Evolutionary conservation across 2,113 vertebrate genomes (phyloP).

Genomic region (Polypterus senegalus): DNA sequence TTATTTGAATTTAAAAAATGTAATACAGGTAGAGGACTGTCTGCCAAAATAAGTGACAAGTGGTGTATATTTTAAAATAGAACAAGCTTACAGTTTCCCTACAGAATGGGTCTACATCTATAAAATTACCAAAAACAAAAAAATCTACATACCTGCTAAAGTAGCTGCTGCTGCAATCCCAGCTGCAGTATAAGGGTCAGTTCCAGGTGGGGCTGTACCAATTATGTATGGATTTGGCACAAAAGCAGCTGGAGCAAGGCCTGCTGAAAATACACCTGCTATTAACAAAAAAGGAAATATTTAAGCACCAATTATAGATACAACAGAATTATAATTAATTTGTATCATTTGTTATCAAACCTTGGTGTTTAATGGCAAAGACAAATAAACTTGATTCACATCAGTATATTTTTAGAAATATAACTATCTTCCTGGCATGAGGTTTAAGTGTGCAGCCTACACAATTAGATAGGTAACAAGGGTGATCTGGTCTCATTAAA

Average conservation of each 20-base stretch:
- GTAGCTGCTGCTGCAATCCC: slow-evolving; percentile 87
- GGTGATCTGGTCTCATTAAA: too few species aligned
- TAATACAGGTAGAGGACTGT: too few species aligned
- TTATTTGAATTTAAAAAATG: too few species aligned
- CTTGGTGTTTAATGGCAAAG: slow-evolving; percentile 18
- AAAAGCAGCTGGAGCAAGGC: slow-evolving; percentile 89
- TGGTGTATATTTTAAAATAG: too few species aligned
- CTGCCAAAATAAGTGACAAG: too few species aligned
- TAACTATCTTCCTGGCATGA: too few species aligned
- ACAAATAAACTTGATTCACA: slow-evolving; percentile 7
- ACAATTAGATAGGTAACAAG: too few species aligned
- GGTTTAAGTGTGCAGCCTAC: too few species aligned
- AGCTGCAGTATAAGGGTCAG: slow-evolving; percentile 89
- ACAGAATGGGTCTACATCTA: too few species aligned
- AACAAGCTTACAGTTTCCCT: too few species aligned
- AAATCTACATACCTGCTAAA: slow-evolving; percentile 65
- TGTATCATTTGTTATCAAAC: background rate
- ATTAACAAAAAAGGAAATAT: slow-evolving; percentile 26
- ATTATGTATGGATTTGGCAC: slow-evolving; percentile 98
- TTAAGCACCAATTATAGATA: background rate
- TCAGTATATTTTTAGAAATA: too few species aligned
- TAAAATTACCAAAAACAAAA: background rate
- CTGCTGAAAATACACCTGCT: slow-evolving; percentile 73
- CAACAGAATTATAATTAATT: background rate
- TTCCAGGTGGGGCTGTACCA: slow-evolving; percentile 82